Conservation (phyloP, 2,113 vertebrate species). For the Lynx canadensis region DNA sequence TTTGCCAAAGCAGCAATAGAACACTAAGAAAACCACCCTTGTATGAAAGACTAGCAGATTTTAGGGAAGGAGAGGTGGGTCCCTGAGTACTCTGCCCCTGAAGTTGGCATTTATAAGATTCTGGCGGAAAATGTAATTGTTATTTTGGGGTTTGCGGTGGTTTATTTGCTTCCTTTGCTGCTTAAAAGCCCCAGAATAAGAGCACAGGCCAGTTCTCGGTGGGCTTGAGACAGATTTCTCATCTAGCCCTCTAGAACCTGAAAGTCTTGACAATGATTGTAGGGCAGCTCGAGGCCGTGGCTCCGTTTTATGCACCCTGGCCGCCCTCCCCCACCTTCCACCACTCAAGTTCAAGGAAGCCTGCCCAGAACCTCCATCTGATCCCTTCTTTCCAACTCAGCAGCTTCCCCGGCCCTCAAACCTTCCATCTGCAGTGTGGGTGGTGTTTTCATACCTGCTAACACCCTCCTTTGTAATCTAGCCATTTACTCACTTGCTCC, state of each 20-base stretch:
- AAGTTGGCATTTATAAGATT: not conserved
- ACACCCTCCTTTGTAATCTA: not conserved
- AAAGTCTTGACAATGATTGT: not conserved
- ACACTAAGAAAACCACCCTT: not conserved
- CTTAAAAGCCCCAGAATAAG: not conserved
- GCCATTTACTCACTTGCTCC: not conserved
- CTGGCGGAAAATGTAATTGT: not conserved
- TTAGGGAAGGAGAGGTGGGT: not conserved
- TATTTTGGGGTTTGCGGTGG: not conserved
- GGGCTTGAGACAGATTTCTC: not conserved
- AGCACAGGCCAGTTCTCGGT: not conserved
- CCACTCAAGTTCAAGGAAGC: not conserved
- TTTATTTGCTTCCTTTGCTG: not conserved
- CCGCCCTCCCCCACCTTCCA: not conserved
- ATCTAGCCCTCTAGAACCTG: not conserved
- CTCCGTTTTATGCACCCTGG: not conserved
- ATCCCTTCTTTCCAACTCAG: not conserved
- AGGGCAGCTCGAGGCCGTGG: not conserved
- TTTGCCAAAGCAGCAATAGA: not conserved
- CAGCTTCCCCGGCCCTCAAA: not conserved
- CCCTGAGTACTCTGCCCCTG: not conserved
- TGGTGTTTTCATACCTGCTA: not conserved
- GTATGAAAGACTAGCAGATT: not conserved
- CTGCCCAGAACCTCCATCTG: not conserved
- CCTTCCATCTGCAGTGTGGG: not conserved